Conservation (phyloP, 2,113 vertebrate genomes). For the Glaucidium brasilianum region DNA sequence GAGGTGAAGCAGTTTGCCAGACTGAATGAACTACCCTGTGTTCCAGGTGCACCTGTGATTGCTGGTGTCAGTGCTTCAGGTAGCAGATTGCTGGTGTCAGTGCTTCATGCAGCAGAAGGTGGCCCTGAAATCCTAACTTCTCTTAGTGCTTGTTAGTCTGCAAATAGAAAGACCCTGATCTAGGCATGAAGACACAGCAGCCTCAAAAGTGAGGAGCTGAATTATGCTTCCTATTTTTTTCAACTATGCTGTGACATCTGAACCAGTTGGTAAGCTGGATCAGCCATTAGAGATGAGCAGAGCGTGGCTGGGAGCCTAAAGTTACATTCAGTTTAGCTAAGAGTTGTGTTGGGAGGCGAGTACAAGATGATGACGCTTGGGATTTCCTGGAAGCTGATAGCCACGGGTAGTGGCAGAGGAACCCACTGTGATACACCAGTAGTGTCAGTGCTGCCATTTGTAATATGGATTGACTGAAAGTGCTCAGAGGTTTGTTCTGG, state of each 20-base stretch:
- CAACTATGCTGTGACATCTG: background rate
- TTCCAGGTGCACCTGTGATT: background rate
- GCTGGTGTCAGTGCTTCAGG: background rate
- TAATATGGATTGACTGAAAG: background rate
- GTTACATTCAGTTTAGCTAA: background rate
- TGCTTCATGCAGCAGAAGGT: background rate
- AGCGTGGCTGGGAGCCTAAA: background rate
- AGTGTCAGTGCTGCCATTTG: background rate
- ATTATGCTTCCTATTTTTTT: background rate
- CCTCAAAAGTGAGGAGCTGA: background rate
- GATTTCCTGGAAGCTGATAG: background rate
- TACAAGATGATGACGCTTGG: background rate
- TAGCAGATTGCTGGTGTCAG: background rate
- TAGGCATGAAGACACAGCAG: background rate
- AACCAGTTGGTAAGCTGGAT: background rate
- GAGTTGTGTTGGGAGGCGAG: background rate
- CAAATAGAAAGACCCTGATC: background rate
- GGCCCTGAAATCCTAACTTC: background rate
- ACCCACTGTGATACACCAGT: background rate
- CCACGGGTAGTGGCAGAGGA: background rate
- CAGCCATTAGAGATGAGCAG: background rate
- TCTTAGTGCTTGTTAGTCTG: background rate
- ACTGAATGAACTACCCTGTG: background rate
- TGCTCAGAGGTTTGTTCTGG: background rate
- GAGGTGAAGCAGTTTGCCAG: background rate